Conservation (phyloP, 2,888 invertebrate genomes). For the Xestobium rufovillosum region DNA sequence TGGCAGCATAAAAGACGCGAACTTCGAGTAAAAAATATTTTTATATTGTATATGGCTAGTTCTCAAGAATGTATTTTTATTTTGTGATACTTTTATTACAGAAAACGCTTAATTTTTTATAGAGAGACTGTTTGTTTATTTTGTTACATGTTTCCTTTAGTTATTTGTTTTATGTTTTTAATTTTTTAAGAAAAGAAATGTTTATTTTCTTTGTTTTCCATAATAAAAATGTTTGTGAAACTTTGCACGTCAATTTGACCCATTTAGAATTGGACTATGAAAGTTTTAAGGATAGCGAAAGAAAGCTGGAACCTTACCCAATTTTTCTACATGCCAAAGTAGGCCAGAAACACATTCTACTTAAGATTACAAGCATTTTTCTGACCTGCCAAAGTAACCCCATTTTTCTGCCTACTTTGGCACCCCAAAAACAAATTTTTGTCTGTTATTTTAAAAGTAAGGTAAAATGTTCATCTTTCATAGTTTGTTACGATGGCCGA, state of each 20-base stretch:
- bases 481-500: constrained; percentile 1
- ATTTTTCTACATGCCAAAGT: not conserved
- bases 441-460: not conserved
- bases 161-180: too few relatives aligned
- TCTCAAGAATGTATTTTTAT: too few relatives aligned
- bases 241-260: not conserved
- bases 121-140: too few relatives aligned
- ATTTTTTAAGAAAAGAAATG: not conserved
- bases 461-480: not conserved
- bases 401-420: constrained; percentile 1
- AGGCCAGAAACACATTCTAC: not conserved
- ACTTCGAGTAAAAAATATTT: too few relatives aligned
- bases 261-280: not conserved
- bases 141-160: too few relatives aligned
- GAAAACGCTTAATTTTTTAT: too few relatives aligned
- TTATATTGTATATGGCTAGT: too few relatives aligned
- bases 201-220: not conserved
- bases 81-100: too few relatives aligned
- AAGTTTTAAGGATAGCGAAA: not conserved
- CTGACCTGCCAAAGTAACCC: constrained; percentile 2
- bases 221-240: not conserved
- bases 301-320: constrained; percentile 2
- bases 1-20: not conserved
- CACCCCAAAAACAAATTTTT: not conserved
- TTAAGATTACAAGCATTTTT: not conserved